phyloP scores from a whole-genome alignment of 1,140 invertebrate species.

The Calliopsis andreniformis region DNA sequence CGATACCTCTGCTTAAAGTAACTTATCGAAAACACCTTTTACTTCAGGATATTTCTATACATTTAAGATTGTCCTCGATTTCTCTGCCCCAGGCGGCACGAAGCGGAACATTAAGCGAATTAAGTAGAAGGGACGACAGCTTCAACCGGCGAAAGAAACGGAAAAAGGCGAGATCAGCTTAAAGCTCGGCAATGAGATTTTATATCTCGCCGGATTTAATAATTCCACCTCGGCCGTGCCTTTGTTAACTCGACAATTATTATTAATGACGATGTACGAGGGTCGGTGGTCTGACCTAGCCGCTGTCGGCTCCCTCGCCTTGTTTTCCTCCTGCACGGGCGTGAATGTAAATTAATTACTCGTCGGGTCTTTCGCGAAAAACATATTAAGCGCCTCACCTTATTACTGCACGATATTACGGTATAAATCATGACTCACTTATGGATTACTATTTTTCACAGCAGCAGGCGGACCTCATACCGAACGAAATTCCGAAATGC shows the following conservation, averaged over 20 bases:
- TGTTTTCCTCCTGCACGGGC: slow-evolving; percentile 44
- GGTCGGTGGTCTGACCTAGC: slow-evolving; percentile 51
- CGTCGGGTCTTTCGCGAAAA: slow-evolving; percentile 66
- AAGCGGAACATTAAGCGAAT: slow-evolving; percentile 36
- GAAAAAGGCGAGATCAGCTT: slow-evolving; percentile 12
- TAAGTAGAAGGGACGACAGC: not conserved
- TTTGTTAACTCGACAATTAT: slow-evolving; percentile 72
- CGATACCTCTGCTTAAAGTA: too few species aligned
- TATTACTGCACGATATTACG: slow-evolving; percentile 72
- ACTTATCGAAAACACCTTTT: too few species aligned
- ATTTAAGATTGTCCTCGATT: too few species aligned
- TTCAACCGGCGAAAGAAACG: slow-evolving; percentile 3
- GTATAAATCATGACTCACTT: slow-evolving; percentile 74
- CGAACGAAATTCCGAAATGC: slow-evolving; percentile 32
- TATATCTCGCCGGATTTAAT: slow-evolving; percentile 71
- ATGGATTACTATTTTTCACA: slow-evolving; percentile 56
- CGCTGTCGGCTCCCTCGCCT: slow-evolving; percentile 18
- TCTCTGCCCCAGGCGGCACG: not conserved
- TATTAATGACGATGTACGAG: slow-evolving; percentile 71
- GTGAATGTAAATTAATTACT: slow-evolving; percentile 77
- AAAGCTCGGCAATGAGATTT: slow-evolving; percentile 54
- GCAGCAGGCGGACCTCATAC: not conserved
- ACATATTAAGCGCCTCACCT: slow-evolving; percentile 70
- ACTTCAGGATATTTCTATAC: too few species aligned
- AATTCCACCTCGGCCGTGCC: slow-evolving; percentile 59